Percentiles rank a stretch among this genome's conserved stretches.
These are phyloP conservation scores for Pseudoips prasinana DNA, from an alignment of 2,888 invertebrate genomes.

Conservation along the genomic window DNA sequence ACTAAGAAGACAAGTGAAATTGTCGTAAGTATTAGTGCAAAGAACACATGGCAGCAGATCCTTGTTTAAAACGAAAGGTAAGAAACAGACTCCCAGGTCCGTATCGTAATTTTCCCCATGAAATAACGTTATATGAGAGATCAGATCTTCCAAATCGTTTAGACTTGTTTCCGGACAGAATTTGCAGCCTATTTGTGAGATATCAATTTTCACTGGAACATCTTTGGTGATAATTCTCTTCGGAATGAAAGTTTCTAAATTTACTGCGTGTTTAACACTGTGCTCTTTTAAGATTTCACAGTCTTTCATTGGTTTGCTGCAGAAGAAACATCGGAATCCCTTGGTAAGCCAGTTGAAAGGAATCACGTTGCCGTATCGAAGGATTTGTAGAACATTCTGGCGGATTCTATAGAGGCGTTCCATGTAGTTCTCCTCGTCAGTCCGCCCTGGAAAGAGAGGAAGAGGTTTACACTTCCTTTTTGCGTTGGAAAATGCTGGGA, in stretches of 20 bases:
- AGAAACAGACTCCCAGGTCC: constrained; percentile 42
- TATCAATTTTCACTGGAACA: constrained; percentile 61
- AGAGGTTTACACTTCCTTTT: constrained; percentile 33
- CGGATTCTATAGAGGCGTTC: constrained; percentile 49
- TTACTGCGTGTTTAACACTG: constrained; percentile 43
- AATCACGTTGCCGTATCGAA: constrained; percentile 52
- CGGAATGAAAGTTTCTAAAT: constrained; percentile 44
- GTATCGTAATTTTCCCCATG: constrained; percentile 49
- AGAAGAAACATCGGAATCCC: constrained; percentile 63
- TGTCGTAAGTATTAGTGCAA: constrained; percentile 51
- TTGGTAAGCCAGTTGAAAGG: constrained; percentile 65
- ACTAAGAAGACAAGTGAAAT: constrained; percentile 48
- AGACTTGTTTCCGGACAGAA: constrained; percentile 38
- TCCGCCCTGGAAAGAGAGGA: constrained; percentile 59
- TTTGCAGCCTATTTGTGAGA: constrained; percentile 49
- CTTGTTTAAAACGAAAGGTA: constrained; percentile 55
- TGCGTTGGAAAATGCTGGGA: not conserved
- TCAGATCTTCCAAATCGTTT: constrained; percentile 43
- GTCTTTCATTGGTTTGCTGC: constrained; percentile 51
- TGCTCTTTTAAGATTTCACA: constrained; percentile 50
- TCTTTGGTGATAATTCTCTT: constrained; percentile 58
- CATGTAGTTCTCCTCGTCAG: constrained; percentile 38
- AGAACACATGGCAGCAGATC: constrained; percentile 48
- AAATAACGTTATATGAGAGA: constrained; percentile 42
- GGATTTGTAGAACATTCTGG: constrained; percentile 50